Percentiles rank a stretch among this genome's conserved stretches.
phyloP scores from a whole-genome alignment of 1,140 invertebrate species.

The Macrostomum lignano region DNA sequence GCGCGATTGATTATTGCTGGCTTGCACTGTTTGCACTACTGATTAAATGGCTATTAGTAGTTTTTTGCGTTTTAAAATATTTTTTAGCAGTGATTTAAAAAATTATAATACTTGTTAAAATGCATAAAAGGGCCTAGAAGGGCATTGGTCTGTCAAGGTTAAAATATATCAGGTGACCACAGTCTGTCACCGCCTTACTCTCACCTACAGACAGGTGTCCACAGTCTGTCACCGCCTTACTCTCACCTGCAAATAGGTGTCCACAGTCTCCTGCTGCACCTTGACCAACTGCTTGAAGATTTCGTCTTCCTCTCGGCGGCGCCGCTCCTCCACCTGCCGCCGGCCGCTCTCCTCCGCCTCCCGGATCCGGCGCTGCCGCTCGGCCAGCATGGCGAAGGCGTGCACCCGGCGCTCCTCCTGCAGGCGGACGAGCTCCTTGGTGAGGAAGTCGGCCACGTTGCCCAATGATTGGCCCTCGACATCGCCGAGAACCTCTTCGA shows the following conservation, averaged over 20 bases:
- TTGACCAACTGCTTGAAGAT: constrained; percentile 32
- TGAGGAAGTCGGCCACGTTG: constrained; percentile 39
- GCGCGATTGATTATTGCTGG: no score
- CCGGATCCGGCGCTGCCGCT: constrained; percentile 35
- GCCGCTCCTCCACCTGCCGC: constrained; percentile 37
- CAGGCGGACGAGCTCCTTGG: constrained; percentile 41
- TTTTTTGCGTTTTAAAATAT: no score
- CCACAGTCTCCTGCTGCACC: constrained; percentile 34
- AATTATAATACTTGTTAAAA: no score
- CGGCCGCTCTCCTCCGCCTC: constrained; percentile 42
- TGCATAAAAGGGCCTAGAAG: no score
- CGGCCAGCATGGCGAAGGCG: constrained; percentile 37
- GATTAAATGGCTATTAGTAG: no score
- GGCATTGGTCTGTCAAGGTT: no score
- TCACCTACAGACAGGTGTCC: no score
- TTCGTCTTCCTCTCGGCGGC: constrained; percentile 40
- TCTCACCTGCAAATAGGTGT: constrained; percentile 36
- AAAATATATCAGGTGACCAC: no score
- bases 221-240: no score
- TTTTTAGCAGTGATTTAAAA: no score
- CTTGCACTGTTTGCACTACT: no score
- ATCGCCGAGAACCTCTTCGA: constrained; percentile 6
- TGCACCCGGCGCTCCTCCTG: constrained; percentile 42
- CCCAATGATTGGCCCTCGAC: constrained; percentile 36
- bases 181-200: no score